These are phyloP conservation scores for Drosophila tripunctata DNA, from an alignment of 2,888 invertebrate species.

Conservation along the genomic window DNA sequence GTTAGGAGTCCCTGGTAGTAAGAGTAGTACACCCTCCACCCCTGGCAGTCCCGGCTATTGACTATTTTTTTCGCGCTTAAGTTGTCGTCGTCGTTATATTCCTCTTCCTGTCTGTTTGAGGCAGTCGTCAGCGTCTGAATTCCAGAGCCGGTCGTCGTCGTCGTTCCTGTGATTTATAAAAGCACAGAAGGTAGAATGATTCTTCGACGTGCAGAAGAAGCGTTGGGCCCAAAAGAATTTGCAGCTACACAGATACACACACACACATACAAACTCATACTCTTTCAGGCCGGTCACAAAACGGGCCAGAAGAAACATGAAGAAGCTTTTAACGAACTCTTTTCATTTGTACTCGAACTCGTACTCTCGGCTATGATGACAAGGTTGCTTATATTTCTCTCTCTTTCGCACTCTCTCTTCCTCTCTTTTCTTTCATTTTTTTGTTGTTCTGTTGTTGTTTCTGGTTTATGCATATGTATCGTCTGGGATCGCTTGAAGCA, in stretches of 20 bases:
- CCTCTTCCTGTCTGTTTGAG: slow-evolving; percentile 75
- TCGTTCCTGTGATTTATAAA: slow-evolving; percentile 75
- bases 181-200: slow-evolving; percentile 72
- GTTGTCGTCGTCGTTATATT: slow-evolving; percentile 77
- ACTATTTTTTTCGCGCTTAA: slow-evolving; percentile 78
- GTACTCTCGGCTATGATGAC: slow-evolving; percentile 69
- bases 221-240: slow-evolving; percentile 67
- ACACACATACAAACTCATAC: slow-evolving; percentile 11
- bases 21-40: slow-evolving; percentile 2
- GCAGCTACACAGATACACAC: slow-evolving; percentile 53
- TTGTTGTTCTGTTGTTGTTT: slow-evolving; percentile 33
- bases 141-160: slow-evolving; percentile 72
- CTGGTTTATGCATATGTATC: slow-evolving; percentile 73
- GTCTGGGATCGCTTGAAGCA: slow-evolving; percentile 66
- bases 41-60: slow-evolving; percentile 50
- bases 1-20: slow-evolving; percentile 37
- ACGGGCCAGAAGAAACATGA: slow-evolving; percentile 73
- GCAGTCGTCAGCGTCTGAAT: slow-evolving; percentile 72
- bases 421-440: slow-evolving; percentile 29
- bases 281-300: no score
- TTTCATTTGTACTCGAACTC: slow-evolving; percentile 74
- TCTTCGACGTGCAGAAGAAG: slow-evolving; percentile 51
- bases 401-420: slow-evolving; percentile 24
- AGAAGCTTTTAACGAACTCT: slow-evolving; percentile 81
- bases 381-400: slow-evolving; percentile 57